These are phyloP conservation scores for Oryzias sinensis DNA, from an alignment of 2,797 vertebrate species.

Conservation along the genomic window DNA sequence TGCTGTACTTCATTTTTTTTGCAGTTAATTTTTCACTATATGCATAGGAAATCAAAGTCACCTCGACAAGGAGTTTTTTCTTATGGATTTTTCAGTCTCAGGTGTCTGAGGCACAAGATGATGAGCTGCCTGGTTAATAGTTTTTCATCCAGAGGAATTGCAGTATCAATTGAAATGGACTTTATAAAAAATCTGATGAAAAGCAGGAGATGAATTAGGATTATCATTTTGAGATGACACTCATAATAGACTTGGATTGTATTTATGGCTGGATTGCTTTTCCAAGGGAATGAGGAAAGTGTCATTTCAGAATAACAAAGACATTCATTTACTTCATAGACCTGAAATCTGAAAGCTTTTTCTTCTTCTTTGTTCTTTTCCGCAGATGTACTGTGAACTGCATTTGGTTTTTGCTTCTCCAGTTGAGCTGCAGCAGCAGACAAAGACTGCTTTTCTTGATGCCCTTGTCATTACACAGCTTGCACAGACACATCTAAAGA, in stretches of 20 bases:
- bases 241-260: constrained; percentile 55
- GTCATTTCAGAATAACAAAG: constrained; percentile 48
- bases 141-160: constrained; percentile 60
- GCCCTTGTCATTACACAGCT: constrained; percentile 44
- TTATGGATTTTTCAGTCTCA: constrained; percentile 44
- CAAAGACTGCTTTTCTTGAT: constrained; percentile 54
- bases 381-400: constrained; percentile 76
- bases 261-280: constrained; percentile 62
- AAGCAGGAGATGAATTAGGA: constrained; percentile 47
- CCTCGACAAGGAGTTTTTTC: constrained; percentile 49
- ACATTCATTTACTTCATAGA: constrained; percentile 53
- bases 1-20: constrained; percentile 34
- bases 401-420: constrained; percentile 63
- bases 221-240: constrained; percentile 64
- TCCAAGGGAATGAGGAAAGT: constrained; percentile 49
- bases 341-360: constrained; percentile 56
- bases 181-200: constrained; percentile 51
- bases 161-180: constrained; percentile 58
- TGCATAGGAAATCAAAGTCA: constrained; percentile 66
- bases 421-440: constrained; percentile 58
- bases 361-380: constrained; percentile 62
- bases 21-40: constrained; percentile 44
- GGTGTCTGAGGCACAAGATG: constrained; percentile 52
- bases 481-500: constrained; percentile 32
- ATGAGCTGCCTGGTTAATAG: constrained; percentile 57